Evolutionary conservation across 2,888 invertebrate species (phyloP), one percentile per base, ranked within the genome.

Genomic region (Cyclophora punctaria): DNA sequence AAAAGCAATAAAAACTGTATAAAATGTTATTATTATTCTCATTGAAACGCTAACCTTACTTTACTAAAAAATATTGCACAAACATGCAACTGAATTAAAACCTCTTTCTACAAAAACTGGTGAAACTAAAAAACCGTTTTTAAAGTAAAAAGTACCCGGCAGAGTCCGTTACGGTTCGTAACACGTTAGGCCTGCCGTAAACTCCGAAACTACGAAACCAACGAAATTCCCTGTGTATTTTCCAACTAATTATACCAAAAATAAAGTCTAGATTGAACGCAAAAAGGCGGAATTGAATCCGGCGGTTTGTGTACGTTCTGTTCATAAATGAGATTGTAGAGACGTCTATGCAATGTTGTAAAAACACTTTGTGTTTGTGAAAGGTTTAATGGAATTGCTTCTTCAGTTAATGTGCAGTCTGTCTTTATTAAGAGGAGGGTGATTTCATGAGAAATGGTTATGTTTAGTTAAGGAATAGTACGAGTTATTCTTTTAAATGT

Each of bases 241-340:
- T 59, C 56, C 58, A 55, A 62, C 63, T 66, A 67, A 66, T 67
- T 69, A 64, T 61, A 60, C 56, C 51, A 59, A 59, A 70, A 70
- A 66, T 62, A 67, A 71, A 66, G 43, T 56, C 55, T 60, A 61
- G 60, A 58, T 54, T 55, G 56, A 50, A 60, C 52, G 46, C 55
- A 61, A 61, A 62, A 64, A 60, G 46, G 48, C 50, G 48, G 57
- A 61, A 62, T 66, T 62, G 48, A 58, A 64, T 64, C 66, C 56
- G 47, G 53, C 41, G 53, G 62, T 56, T 53, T 62, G 57, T 58
- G 62, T 63, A 57, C 50, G 45, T 60, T 63, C 59, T 46, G 64
- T 59, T 47, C 55, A 52, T 37, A 60, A 63, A 65, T 64, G 62
- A 58, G 54, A 62, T 67, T 66, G 53, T 62, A 57, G 56, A 55